phyloP scores from a whole-genome alignment of 2,888 invertebrate genomes.

The Notodonta dromedarius region DNA sequence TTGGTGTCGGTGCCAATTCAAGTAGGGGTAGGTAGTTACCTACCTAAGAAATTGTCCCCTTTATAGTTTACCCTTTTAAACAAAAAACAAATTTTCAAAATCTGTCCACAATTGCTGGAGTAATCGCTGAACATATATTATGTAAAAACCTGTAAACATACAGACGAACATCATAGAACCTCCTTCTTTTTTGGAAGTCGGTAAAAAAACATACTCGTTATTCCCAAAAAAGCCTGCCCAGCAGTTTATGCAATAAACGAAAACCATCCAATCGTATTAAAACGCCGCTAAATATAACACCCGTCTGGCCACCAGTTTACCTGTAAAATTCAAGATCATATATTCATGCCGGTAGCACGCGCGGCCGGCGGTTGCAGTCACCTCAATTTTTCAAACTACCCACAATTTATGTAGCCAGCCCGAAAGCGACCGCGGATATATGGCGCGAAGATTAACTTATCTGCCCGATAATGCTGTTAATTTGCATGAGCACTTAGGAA shows the following conservation, averaged over 20 bases:
- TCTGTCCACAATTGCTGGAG: too few relatives aligned
- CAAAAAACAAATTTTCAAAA: too few relatives aligned
- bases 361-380: constrained; percentile 35
- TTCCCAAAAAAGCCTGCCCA: too few relatives aligned
- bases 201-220: too few relatives aligned
- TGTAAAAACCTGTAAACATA: too few relatives aligned
- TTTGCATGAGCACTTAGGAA: not conserved
- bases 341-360: constrained; percentile 43
- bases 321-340: constrained; percentile 56
- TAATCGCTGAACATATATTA: too few relatives aligned
- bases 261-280: constrained; percentile 36
- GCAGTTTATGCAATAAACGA: constrained; percentile 7
- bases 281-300: constrained; percentile 34
- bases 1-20: too few relatives aligned
- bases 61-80: too few relatives aligned
- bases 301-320: constrained; percentile 33
- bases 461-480: constrained; percentile 47
- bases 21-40: too few relatives aligned
- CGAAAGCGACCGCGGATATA: constrained; percentile 55
- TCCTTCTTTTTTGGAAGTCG: too few relatives aligned
- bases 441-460: constrained; percentile 66
- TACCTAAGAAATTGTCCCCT: too few relatives aligned
- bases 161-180: too few relatives aligned
- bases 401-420: constrained; percentile 64
- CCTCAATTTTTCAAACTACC: constrained; percentile 65